Evolutionary conservation across 2,797 vertebrate genomes (phyloP).

Genomic region (Brachyrhaphis roseni): DNA sequence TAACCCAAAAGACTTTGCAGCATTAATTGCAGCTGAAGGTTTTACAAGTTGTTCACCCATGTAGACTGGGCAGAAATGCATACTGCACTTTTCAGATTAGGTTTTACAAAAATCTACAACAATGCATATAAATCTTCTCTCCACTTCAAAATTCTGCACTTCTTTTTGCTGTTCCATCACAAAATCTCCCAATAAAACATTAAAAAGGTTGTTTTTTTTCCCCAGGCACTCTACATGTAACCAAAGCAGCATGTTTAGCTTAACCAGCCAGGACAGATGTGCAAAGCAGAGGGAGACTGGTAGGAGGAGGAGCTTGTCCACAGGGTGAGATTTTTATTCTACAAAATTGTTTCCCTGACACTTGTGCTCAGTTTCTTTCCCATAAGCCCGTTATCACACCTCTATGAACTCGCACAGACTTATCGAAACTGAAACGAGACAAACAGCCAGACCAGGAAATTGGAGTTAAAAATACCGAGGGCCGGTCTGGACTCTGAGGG

Average conservation of each 20-base stretch:
- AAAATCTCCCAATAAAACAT: neutral
- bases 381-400: conserved; percentile 55
- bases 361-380: conserved; percentile 21
- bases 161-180: neutral
- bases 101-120: neutral
- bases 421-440: conserved; percentile 57
- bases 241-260: conserved; percentile 57
- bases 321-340: conserved; percentile 24
- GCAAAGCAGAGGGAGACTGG: conserved; percentile 21
- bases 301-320: conserved; percentile 34
- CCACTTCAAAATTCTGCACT: neutral
- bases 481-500: conserved; percentile 36
- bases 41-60: neutral
- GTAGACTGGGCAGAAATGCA: neutral
- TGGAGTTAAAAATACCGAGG: conserved; percentile 26
- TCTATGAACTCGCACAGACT: conserved; percentile 53
- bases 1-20: neutral
- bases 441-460: conserved; percentile 65
- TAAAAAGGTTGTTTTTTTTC: neutral
- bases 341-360: conserved; percentile 55
- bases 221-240: conserved; percentile 14
- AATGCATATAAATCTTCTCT: neutral
- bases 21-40: neutral
- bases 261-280: conserved; percentile 45
- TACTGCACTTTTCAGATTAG: neutral